Percentiles rank a stretch among this genome's conserved stretches.
Conservation (phyloP, 2,888 invertebrate genomes). For the Nomada fucata region DNA sequence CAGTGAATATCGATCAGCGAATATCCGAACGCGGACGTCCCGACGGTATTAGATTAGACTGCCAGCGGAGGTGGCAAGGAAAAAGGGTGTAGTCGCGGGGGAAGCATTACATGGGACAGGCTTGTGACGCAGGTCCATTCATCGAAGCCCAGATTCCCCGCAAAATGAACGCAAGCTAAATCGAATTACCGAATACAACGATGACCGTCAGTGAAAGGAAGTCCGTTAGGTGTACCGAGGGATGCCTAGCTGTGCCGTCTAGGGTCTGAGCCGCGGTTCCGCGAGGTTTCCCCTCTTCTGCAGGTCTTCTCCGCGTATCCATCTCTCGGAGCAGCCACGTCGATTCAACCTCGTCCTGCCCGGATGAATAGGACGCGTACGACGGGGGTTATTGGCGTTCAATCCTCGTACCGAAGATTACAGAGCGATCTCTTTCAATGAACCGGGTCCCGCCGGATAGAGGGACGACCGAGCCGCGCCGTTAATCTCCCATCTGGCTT, state of each 20-base stretch:
- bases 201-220: slow-evolving; percentile 80
- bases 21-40: too few species aligned
- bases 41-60: not conserved
- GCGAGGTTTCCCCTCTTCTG: slow-evolving; percentile 83
- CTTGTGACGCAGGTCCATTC: slow-evolving; percentile 41
- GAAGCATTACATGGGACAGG: slow-evolving; percentile 19
- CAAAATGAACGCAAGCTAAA: slow-evolving; percentile 60
- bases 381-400: too few species aligned
- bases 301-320: slow-evolving; percentile 80
- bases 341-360: slow-evolving; percentile 64
- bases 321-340: slow-evolving; percentile 60
- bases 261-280: slow-evolving; percentile 80
- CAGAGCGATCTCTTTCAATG: too few species aligned
- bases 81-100: not conserved
- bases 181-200: slow-evolving; percentile 75
- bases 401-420: not conserved
- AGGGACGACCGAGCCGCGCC: not conserved
- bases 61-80: not conserved
- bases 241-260: slow-evolving; percentile 74
- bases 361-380: slow-evolving; percentile 11
- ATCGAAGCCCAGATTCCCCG: slow-evolving; percentile 53
- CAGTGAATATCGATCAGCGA: too few species aligned
- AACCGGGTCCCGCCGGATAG: not conserved
- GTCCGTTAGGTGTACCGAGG: slow-evolving; percentile 82
- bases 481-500: not conserved